A percentile compares a stretch with the other conserved stretches of the same genome.
Conservation (phyloP, 1,140 invertebrate genomes). For the Drosophila asahinai region DNA sequence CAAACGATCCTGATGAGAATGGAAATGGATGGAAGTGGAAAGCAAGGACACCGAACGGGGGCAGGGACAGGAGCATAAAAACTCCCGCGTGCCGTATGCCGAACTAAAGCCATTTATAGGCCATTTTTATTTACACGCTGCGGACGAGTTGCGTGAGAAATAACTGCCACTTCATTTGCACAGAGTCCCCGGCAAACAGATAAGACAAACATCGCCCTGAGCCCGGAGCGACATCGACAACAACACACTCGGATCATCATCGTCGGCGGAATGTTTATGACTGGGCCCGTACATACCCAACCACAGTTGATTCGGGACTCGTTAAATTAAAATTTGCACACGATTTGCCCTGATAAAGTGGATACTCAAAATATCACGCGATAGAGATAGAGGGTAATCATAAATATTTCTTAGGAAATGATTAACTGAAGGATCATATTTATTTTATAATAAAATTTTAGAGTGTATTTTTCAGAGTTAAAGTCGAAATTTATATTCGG, state of each 20-base stretch:
- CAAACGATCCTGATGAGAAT: constrained; percentile 36
- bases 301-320: constrained; percentile 49
- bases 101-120: constrained; percentile 78
- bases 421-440: neutral
- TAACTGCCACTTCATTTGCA: constrained; percentile 79
- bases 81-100: constrained; percentile 33
- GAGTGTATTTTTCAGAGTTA: too few relatives aligned
- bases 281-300: constrained; percentile 46
- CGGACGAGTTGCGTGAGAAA: constrained; percentile 78
- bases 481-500: too few relatives aligned
- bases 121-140: constrained; percentile 75
- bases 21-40: constrained; percentile 7
- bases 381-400: neutral
- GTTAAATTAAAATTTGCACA: constrained; percentile 77
- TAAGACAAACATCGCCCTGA: constrained; percentile 70
- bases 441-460: too few relatives aligned
- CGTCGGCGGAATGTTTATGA: constrained; percentile 68
- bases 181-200: constrained; percentile 56
- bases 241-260: constrained; percentile 38
- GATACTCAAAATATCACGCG: constrained; percentile 1
- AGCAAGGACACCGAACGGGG: constrained; percentile 2
- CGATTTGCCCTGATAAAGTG: constrained; percentile 45
- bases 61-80: constrained; percentile 34
- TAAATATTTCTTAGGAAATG: neutral
- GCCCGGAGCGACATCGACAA: constrained; percentile 14